Percentiles rank a stretch among this genome's conserved stretches.
phyloP scores from a whole-genome alignment of 1,140 invertebrate genomes.

The Drosophila murphyi region DNA sequence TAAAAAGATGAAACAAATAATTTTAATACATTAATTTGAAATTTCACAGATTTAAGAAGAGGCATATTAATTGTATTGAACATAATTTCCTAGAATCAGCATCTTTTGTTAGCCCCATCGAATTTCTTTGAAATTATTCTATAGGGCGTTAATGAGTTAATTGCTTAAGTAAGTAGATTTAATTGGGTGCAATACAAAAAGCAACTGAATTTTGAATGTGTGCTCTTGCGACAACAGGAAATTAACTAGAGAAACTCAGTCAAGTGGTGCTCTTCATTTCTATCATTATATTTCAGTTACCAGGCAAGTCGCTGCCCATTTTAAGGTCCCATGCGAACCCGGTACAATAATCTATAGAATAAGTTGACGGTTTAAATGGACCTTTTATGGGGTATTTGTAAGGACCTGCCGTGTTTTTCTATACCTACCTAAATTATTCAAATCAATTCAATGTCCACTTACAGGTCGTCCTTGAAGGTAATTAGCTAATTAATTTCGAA shows the following conservation, averaged over 20 bases:
- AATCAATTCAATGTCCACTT: constrained; percentile 62
- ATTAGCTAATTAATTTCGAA: constrained; percentile 80
- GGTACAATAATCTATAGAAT: constrained; percentile 2
- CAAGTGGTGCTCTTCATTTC: background rate
- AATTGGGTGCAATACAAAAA: constrained; percentile 1
- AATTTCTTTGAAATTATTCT: background rate
- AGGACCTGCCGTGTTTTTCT: constrained; percentile 1
- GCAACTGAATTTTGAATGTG: constrained; percentile 3
- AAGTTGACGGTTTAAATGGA: background rate
- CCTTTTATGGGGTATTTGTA: constrained; percentile 18
- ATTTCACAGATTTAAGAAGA: too few species aligned
- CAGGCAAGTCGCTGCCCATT: background rate
- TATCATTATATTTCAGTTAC: constrained; percentile 5
- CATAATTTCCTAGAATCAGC: background rate
- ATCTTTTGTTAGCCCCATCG: background rate
- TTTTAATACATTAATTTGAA: too few species aligned
- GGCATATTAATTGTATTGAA: too few species aligned
- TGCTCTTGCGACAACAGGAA: background rate
- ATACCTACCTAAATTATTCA: constrained; percentile 18
- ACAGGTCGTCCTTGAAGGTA: constrained; percentile 48
- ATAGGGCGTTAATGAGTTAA: constrained; percentile 10
- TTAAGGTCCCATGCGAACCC: background rate
- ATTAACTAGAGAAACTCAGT: background rate
- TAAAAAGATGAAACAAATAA: too few species aligned
- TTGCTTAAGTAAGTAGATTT: constrained; percentile 15